Percentiles rank a stretch among this genome's conserved stretches.
Evolutionary conservation across 2,113 vertebrate genomes (phyloP).

Genomic region (Synodontis membranacea): DNA sequence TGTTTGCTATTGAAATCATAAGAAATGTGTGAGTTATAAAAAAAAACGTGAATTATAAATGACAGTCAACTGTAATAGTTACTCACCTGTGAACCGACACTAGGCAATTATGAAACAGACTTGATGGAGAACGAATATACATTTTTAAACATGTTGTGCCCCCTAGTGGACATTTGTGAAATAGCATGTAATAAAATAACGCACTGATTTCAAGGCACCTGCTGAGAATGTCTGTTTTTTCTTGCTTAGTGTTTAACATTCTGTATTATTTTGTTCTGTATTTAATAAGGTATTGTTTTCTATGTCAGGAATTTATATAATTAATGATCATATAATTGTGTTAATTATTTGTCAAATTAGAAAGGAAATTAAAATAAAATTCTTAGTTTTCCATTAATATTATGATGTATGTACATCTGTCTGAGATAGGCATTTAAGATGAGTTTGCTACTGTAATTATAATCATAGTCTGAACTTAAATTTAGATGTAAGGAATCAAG

Average conservation of each 20-base stretch:
- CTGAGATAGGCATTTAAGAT: background rate
- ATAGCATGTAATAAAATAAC: background rate
- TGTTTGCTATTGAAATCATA: background rate
- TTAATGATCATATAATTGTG: background rate
- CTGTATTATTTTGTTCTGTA: background rate
- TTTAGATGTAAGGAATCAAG: background rate
- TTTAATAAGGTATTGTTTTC: background rate
- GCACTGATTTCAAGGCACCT: background rate
- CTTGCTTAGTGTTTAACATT: background rate
- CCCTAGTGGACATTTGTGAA: slow-evolving; percentile 16
- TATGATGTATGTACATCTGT: background rate
- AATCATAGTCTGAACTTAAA: background rate
- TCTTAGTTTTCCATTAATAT: background rate
- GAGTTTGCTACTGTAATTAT: background rate
- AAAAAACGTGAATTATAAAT: background rate
- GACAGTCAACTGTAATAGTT: background rate
- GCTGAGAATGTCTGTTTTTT: background rate
- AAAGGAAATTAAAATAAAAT: background rate
- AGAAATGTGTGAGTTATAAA: no score
- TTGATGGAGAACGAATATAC: background rate
- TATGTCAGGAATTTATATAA: background rate
- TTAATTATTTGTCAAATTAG: background rate
- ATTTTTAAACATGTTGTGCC: background rate
- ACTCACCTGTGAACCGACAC: slow-evolving; percentile 16
- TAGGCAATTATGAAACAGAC: background rate